A percentile compares a stretch with the other conserved stretches of the same genome.
Conservation (phyloP, 2,888 invertebrate genomes). For the Tiliacea citrago region DNA sequence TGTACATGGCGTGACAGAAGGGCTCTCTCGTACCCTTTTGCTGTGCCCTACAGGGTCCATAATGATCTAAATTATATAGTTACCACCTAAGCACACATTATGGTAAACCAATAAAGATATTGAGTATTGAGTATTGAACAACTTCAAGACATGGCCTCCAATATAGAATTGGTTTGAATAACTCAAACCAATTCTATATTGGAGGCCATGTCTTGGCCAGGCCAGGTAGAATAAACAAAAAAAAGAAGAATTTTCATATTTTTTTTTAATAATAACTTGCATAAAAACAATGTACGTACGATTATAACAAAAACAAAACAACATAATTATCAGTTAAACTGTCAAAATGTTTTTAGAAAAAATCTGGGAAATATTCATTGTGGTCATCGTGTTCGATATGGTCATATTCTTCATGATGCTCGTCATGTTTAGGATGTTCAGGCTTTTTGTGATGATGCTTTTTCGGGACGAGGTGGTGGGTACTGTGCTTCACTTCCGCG, state of each 20-base stretch:
- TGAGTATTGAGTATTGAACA: no score
- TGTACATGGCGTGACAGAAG: background rate
- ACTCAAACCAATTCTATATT: no score
- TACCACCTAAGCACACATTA: no score
- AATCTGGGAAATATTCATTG: slow-evolving; percentile 31
- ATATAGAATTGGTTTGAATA: background rate
- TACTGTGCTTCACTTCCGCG: slow-evolving; percentile 57
- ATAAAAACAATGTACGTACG: background rate
- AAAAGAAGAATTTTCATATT: fast-evolving
- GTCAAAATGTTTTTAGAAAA: slow-evolving; percentile 19
- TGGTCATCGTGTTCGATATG: slow-evolving; percentile 18
- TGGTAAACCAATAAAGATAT: no score
- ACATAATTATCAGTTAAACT: slow-evolving; percentile 6
- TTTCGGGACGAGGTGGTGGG: slow-evolving; percentile 60
- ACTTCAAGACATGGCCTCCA: background rate
- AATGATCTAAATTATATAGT: no score
- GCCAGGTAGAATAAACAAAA: background rate
- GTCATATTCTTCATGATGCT: slow-evolving; percentile 21
- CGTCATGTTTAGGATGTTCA: slow-evolving; percentile 34
- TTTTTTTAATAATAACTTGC: slow-evolving; percentile 32
- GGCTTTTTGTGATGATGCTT: slow-evolving; percentile 53
- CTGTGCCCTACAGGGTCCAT: no score
- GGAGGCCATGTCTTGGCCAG: no score
- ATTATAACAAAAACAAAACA: slow-evolving; percentile 18
- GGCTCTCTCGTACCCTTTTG: no score